Percentiles rank a stretch among this genome's conserved stretches.
These are phyloP conservation scores for Helicoverpa assulta DNA, from an alignment of 2,888 invertebrate genomes.

Conservation along the genomic window DNA sequence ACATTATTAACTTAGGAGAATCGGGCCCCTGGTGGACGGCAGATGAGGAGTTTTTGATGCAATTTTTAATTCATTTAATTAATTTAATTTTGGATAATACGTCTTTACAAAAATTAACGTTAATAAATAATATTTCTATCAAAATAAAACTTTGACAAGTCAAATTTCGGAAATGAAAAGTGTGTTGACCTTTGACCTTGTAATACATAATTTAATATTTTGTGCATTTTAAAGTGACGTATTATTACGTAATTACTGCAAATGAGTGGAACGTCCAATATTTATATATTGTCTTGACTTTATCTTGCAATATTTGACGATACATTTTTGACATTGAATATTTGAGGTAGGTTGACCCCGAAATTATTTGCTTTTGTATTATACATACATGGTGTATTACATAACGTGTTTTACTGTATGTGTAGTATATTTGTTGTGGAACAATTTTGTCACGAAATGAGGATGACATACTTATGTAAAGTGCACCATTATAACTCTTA, in stretches of 20 bases:
- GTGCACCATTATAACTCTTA: too few species aligned
- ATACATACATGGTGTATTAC: not conserved
- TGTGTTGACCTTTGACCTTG: constrained; percentile 15
- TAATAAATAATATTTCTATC: too few species aligned
- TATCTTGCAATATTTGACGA: constrained; percentile 37
- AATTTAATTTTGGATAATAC: too few species aligned
- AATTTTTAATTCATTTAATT: too few species aligned
- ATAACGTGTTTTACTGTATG: not conserved
- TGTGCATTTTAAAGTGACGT: constrained; percentile 17
- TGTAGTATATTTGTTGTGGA: not conserved
- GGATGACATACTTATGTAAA: too few species aligned
- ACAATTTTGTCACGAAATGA: not conserved
- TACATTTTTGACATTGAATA: constrained; percentile 37
- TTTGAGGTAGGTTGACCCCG: constrained; percentile 27
- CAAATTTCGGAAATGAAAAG: not conserved
- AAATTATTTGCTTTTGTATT: constrained; percentile 1
- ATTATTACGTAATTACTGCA: constrained; percentile 12
- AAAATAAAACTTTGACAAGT: not conserved
- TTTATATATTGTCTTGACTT: constrained; percentile 29
- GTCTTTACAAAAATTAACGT: too few species aligned
- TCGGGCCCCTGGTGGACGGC: too few species aligned
- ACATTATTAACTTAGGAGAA: too few species aligned
- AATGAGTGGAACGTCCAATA: constrained; percentile 29
- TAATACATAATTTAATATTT: constrained; percentile 13
- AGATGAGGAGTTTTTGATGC: too few species aligned